These are phyloP conservation scores for Ormyrus thymus DNA, from an alignment of 2,888 invertebrate genomes.

Conservation along the genomic window DNA sequence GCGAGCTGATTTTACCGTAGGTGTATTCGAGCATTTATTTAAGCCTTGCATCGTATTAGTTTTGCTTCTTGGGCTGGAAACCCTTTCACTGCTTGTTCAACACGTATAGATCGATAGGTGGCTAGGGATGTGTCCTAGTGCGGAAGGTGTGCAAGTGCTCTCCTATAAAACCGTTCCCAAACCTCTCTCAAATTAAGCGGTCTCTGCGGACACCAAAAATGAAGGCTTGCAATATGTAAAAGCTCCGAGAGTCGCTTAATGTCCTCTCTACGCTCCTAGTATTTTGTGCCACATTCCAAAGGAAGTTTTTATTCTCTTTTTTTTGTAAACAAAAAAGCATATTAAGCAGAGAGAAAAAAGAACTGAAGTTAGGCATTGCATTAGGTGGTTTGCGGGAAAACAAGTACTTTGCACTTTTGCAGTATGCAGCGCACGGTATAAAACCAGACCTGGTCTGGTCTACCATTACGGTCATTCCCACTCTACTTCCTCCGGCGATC, in stretches of 20 bases:
- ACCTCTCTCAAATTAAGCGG: constrained; percentile 33
- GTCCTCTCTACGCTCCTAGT: constrained; percentile 23
- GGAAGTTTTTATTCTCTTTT: constrained; percentile 24
- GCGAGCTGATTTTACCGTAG: constrained; percentile 73
- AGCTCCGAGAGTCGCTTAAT: constrained; percentile 21
- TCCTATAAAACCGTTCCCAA: constrained; percentile 43
- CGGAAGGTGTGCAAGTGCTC: constrained; percentile 73
- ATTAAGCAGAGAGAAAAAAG: constrained; percentile 5
- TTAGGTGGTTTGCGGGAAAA: constrained; percentile 74
- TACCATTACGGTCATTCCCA: constrained; percentile 97
- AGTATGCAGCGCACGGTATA: constrained; percentile 97
- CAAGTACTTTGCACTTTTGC: constrained; percentile 77
- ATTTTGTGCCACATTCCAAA: constrained; percentile 23
- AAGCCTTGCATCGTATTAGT: constrained; percentile 75
- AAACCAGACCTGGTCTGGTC: constrained; percentile 95
- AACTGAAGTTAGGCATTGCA: constrained; percentile 67
- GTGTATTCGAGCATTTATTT: constrained; percentile 73
- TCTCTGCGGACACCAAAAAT: neutral
- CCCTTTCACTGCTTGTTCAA: constrained; percentile 75
- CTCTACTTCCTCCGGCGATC: constrained; percentile 76
- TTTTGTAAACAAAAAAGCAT: constrained; percentile 27
- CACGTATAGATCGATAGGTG: constrained; percentile 71
- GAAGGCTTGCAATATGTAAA: too few relatives aligned
- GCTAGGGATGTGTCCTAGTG: constrained; percentile 72
- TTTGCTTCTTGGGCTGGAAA: constrained; percentile 75